Conservation (phyloP, 1,140 invertebrate genomes). For the Neotoxoptera formosana region DNA sequence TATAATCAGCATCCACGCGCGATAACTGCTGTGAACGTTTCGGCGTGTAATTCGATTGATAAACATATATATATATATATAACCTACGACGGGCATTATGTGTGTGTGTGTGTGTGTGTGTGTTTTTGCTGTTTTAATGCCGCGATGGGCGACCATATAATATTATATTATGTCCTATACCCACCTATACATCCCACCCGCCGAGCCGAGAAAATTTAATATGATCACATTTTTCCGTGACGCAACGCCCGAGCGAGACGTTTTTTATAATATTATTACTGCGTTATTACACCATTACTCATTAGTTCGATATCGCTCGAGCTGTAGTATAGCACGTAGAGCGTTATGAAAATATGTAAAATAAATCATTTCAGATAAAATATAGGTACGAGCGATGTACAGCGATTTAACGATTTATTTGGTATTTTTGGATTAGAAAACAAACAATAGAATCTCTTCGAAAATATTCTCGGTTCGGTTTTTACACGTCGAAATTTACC, state of each 20-base stretch:
- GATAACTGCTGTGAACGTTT: background rate
- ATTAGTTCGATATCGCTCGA: background rate
- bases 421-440: background rate
- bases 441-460: background rate
- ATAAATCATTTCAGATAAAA: background rate
- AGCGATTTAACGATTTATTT: background rate
- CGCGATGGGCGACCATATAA: background rate
- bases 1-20: background rate
- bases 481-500: background rate
- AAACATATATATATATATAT: background rate
- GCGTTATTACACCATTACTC: background rate
- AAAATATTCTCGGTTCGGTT: background rate
- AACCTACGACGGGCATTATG: too few species aligned
- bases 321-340: background rate
- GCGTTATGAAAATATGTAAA: background rate
- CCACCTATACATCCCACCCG: background rate
- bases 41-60: background rate
- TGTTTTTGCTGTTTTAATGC: background rate
- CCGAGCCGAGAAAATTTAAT: background rate
- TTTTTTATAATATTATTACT: background rate
- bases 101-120: too few species aligned
- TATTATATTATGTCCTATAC: too few species aligned
- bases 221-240: background rate
- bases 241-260: background rate
- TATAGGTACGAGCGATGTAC: background rate